Conservation (phyloP, 1,140 invertebrate genomes). For the Pollicipes pollicipes region DNA sequence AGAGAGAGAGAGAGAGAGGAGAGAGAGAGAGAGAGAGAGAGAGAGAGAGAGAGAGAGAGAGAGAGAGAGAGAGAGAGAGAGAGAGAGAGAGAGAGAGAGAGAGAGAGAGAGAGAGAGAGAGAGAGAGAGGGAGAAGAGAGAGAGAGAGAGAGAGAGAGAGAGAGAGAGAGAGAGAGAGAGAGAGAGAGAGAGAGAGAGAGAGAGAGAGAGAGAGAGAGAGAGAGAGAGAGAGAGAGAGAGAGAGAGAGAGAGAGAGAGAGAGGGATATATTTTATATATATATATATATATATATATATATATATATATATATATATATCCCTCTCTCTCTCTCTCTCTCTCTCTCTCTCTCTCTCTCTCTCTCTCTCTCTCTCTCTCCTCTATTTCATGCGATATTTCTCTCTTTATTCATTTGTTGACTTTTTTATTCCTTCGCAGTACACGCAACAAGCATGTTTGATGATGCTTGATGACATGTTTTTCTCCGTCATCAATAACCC, state of each 20-base stretch:
- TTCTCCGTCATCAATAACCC: no score
- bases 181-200: conserved; percentile 4
- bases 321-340: no score
- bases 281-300: no score
- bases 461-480: no score
- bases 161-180: conserved; percentile 7
- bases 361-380: no score
- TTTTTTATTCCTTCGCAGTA: no score
- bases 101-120: conserved; percentile 10
- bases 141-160: conserved; percentile 9
- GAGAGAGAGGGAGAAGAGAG: conserved; percentile 8
- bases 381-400: no score
- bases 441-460: no score
- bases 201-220: conserved; percentile 10
- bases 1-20: conserved; percentile 9
- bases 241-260: conserved; percentile 7
- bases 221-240: conserved; percentile 7
- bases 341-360: no score
- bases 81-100: conserved; percentile 7
- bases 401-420: no score
- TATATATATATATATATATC: no score
- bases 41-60: conserved; percentile 7
- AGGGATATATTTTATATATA: neutral
- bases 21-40: neutral
- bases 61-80: conserved; percentile 8